These are phyloP conservation scores for Ranitomeya variabilis DNA, from an alignment of 2,113 vertebrate genomes.

Conservation along the genomic window DNA sequence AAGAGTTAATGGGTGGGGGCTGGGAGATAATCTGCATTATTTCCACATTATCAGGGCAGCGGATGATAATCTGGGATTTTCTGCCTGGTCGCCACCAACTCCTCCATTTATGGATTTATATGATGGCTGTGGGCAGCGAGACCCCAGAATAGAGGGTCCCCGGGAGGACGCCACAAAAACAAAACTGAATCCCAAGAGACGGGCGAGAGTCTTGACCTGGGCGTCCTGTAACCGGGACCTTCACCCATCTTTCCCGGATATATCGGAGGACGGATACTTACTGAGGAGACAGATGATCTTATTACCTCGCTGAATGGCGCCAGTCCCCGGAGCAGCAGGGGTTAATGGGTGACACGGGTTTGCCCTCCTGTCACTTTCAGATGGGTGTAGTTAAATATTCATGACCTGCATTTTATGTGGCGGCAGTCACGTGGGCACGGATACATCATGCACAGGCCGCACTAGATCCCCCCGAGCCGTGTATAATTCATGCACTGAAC, in stretches of 20 bases:
- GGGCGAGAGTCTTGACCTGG: too few relatives aligned
- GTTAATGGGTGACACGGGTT: neutral
- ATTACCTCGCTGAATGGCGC: neutral
- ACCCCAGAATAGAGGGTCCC: neutral
- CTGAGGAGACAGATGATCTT: too few relatives aligned
- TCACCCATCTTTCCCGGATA: neutral
- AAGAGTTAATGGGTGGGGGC: neutral
- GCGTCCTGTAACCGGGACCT: too few relatives aligned
- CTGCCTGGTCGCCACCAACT: neutral
- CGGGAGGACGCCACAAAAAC: neutral
- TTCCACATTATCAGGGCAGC: slow-evolving; percentile 15
- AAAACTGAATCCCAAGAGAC: neutral
- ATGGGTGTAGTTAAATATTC: neutral
- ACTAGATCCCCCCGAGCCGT: slow-evolving; percentile 23
- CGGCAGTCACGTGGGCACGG: slow-evolving; percentile 8
- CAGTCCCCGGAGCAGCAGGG: neutral
- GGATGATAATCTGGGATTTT: neutral
- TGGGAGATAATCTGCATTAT: slow-evolving; percentile 5
- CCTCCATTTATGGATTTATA: neutral
- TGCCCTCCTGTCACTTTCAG: neutral
- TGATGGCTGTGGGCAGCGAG: neutral
- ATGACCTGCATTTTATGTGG: neutral
- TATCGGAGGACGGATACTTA: too few relatives aligned
- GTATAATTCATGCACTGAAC: neutral
- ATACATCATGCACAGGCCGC: neutral